phyloP scores from a whole-genome alignment of 2,888 invertebrate species.

The Mesorhabditis belari region DNA sequence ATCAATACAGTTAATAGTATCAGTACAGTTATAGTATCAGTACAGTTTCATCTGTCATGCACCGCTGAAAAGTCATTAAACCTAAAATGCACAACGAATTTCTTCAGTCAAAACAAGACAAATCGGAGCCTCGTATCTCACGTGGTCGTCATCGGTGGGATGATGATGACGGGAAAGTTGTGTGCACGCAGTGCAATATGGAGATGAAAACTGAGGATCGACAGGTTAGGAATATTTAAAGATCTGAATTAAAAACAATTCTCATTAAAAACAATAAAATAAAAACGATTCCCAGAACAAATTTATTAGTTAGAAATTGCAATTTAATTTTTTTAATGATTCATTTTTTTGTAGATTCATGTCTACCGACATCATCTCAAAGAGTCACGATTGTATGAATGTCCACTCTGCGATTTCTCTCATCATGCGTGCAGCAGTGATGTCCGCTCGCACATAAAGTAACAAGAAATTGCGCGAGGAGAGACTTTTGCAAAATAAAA shows the following conservation, averaged over 20 bases:
- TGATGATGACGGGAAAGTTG: conserved; percentile 9
- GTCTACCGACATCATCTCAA: conserved; percentile 39
- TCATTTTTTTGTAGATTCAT: conserved; percentile 25
- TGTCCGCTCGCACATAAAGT: conserved; percentile 32
- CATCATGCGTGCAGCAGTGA: conserved; percentile 39
- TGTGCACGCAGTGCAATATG: conserved; percentile 27
- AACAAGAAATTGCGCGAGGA: not conserved
- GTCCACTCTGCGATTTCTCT: conserved; percentile 35
- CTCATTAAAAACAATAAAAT: no score
- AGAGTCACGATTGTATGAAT: conserved; percentile 33
- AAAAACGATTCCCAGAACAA: no score
- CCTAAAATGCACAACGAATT: no score
- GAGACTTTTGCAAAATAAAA: not conserved
- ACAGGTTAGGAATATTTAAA: conserved; percentile 17
- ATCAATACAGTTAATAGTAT: no score
- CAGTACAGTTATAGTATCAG: no score
- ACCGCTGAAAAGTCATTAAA: no score
- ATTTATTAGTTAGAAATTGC: not conserved
- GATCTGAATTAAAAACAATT: no score
- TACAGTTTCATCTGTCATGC: no score
- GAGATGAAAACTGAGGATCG: conserved; percentile 41
- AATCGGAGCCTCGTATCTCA: conserved; percentile 5
- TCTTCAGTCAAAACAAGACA: no score
- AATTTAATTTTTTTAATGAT: not conserved
- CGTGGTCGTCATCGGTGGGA: not conserved